phyloP scores from a whole-genome alignment of 1,140 invertebrate species.

The Formica selysi region DNA sequence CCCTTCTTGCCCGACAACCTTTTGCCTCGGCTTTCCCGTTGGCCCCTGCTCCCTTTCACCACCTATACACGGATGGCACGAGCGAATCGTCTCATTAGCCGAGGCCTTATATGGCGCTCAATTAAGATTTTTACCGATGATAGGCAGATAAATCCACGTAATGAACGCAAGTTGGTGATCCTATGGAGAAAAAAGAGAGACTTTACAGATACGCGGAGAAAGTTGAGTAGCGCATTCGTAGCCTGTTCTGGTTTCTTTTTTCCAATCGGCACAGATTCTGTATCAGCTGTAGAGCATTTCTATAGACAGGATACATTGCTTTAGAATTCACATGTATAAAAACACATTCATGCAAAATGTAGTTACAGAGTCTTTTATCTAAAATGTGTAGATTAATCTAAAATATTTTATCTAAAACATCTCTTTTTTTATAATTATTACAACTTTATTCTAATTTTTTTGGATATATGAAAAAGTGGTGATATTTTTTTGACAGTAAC shows the following conservation, averaged over 20 bases:
- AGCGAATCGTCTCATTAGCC: constrained; percentile 74
- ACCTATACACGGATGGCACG: constrained; percentile 68
- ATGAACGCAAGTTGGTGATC: constrained; percentile 55
- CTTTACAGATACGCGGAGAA: constrained; percentile 28
- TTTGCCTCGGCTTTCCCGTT: constrained; percentile 66
- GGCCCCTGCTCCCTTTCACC: constrained; percentile 70
- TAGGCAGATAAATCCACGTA: constrained; percentile 69
- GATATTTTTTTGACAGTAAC: too few relatives aligned
- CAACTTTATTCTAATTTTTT: too few relatives aligned
- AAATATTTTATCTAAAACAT: neutral
- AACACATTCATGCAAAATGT: neutral
- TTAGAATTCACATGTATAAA: neutral
- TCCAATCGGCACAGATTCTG: neutral
- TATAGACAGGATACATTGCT: neutral
- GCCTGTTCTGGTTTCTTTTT: neutral
- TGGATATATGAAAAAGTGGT: neutral
- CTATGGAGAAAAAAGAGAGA: constrained; percentile 22
- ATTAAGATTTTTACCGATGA: constrained; percentile 73
- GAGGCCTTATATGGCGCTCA: constrained; percentile 70
- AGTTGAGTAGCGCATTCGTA: constrained; percentile 20
- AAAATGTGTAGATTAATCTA: too few relatives aligned
- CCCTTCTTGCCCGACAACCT: constrained; percentile 61
- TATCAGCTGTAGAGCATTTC: neutral
- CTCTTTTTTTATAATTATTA: neutral
- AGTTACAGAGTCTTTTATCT: neutral